A percentile compares a stretch with the other conserved stretches of the same genome.
These are phyloP conservation scores for Ypsolopha scabrella DNA, from an alignment of 2,888 invertebrate genomes.

Conservation along the genomic window DNA sequence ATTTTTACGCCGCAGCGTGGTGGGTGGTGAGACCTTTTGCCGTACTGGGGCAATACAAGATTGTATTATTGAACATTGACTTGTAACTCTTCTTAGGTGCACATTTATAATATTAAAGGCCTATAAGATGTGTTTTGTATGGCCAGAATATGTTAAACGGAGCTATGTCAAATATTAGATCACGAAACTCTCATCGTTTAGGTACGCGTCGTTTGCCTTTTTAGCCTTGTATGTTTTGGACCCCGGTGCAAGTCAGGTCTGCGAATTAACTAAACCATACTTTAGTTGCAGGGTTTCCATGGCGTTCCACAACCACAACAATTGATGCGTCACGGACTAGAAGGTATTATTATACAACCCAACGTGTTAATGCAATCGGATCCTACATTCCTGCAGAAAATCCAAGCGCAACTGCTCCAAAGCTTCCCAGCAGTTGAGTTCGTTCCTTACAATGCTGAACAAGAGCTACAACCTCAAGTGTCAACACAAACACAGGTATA, in stretches of 20 bases:
- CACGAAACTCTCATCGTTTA: too few species aligned
- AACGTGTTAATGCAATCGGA: conserved; percentile 65
- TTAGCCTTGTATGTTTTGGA: too few species aligned
- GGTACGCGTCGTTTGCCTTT: too few species aligned
- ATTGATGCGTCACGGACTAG: conserved; percentile 37
- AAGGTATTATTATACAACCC: conserved; percentile 46
- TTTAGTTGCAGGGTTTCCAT: conserved; percentile 26
- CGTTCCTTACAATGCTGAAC: conserved; percentile 47
- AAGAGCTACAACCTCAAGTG: conserved; percentile 23
- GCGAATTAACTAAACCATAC: background rate
- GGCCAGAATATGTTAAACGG: too few species aligned
- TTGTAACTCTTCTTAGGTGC: too few species aligned
- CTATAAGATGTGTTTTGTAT: too few species aligned
- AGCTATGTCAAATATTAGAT: too few species aligned
- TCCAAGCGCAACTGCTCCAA: conserved; percentile 48
- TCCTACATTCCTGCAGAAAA: conserved; percentile 54
- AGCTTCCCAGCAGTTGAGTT: conserved; percentile 52
- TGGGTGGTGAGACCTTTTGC: too few species aligned
- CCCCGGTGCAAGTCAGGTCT: background rate
- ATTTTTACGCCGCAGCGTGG: too few species aligned
- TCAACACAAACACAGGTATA: conserved; percentile 17
- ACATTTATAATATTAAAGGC: too few species aligned
- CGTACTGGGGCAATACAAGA: too few species aligned
- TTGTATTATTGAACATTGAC: too few species aligned
- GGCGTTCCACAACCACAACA: conserved; percentile 39